phyloP scores from a whole-genome alignment of 1,140 invertebrate genomes.

The Mercenaria mercenaria region DNA sequence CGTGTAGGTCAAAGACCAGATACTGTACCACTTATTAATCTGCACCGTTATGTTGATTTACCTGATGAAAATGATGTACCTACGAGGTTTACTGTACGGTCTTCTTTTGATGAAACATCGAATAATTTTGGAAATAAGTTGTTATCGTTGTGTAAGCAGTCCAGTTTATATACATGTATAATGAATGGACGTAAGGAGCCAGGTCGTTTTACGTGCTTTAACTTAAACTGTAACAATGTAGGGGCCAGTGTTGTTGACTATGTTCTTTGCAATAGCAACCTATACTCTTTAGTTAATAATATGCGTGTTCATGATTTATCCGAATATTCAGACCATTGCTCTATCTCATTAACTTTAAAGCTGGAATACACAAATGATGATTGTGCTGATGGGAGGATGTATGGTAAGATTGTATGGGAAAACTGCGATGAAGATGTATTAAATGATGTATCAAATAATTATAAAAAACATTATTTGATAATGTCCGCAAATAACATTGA shows the following conservation, averaged over 20 bases:
- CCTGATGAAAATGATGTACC: too few species aligned
- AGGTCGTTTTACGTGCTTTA: too few species aligned
- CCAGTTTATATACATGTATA: background rate
- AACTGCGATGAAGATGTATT: background rate
- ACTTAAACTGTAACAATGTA: background rate
- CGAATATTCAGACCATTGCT: too few species aligned
- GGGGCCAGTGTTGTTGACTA: constrained; percentile 18
- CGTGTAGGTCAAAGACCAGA: background rate
- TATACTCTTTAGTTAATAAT: background rate
- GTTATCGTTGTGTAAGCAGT: background rate
- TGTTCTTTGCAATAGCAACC: background rate
- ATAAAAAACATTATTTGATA: background rate
- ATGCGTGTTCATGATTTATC: background rate
- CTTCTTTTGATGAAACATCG: too few species aligned
- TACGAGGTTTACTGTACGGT: too few species aligned
- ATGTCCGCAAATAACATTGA: background rate
- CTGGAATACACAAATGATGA: too few species aligned
- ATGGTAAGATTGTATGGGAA: background rate
- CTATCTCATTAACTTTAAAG: too few species aligned
- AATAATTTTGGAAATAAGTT: constrained; percentile 14
- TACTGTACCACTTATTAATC: background rate
- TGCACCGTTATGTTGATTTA: too few species aligned
- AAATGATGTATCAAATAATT: too few species aligned
- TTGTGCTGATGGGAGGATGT: too few species aligned
- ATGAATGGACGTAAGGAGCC: too few species aligned